These are phyloP conservation scores for Eurytoma californica DNA, from an alignment of 2,888 invertebrate species.

Conservation along the genomic window DNA sequence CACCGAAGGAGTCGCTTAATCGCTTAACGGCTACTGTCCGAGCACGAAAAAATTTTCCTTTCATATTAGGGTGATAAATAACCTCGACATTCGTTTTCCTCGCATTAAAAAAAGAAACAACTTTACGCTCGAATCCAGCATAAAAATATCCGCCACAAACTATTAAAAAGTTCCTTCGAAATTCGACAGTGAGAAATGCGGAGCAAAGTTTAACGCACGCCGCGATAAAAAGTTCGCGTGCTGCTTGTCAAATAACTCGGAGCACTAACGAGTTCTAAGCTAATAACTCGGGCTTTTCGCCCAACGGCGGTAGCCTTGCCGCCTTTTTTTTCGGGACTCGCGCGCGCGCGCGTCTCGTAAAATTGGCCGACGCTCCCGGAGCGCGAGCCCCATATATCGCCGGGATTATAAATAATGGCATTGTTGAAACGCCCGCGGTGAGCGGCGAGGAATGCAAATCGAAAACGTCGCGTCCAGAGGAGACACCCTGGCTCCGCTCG, in stretches of 20 bases:
- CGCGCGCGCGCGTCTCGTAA: slow-evolving; percentile 24
- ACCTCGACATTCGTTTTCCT: neutral
- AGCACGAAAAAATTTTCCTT: neutral
- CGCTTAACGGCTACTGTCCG: neutral
- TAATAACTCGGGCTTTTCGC: slow-evolving; percentile 15
- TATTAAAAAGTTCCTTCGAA: neutral
- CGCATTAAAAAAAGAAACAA: too few relatives aligned
- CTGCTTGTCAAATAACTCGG: slow-evolving; percentile 29
- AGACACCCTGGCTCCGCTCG: slow-evolving; percentile 54
- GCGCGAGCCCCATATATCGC: neutral
- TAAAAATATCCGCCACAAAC: too few relatives aligned
- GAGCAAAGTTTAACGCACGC: neutral
- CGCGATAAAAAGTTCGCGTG: neutral
- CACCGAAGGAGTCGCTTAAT: neutral
- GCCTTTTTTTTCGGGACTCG: slow-evolving; percentile 6
- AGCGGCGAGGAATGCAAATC: slow-evolving; percentile 50
- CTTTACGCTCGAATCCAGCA: too few relatives aligned
- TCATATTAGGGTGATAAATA: neutral
- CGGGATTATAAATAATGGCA: slow-evolving; percentile 44
- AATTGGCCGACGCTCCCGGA: slow-evolving; percentile 23
- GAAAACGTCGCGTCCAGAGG: slow-evolving; percentile 61
- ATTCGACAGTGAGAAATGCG: neutral
- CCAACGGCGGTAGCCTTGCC: slow-evolving; percentile 26
- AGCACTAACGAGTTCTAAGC: slow-evolving; percentile 17
- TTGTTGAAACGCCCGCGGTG: slow-evolving; percentile 36